Conservation (phyloP, 2,797 vertebrate genomes). For the Siniperca scherzeri region DNA sequence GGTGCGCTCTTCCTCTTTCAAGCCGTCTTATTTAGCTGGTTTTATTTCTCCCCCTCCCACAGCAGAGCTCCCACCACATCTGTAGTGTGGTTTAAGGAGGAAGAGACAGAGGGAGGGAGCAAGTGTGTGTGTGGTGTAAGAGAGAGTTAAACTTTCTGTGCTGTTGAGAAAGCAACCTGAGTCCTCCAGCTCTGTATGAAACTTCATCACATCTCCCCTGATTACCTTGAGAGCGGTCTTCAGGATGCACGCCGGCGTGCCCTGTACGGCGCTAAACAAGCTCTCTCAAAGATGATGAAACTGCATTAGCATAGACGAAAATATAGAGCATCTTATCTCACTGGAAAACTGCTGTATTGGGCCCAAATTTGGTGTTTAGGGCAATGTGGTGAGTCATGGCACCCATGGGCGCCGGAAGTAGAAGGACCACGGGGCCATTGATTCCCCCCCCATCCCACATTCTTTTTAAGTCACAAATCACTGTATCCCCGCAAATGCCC, state of each 20-base stretch:
- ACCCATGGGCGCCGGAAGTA: neutral
- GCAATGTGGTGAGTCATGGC: slow-evolving; percentile 19
- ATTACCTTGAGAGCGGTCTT: slow-evolving; percentile 3
- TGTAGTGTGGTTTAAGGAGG: slow-evolving; percentile 58
- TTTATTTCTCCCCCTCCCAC: slow-evolving; percentile 35
- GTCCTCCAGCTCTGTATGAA: slow-evolving; percentile 27
- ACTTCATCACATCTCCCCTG: slow-evolving; percentile 26
- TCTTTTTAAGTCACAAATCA: no score
- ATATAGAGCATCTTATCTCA: slow-evolving; percentile 2
- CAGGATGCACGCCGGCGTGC: neutral
- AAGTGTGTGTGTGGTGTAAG: slow-evolving; percentile 6
- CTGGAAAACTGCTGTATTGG: neutral
- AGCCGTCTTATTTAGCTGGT: slow-evolving; percentile 54
- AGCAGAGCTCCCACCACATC: slow-evolving; percentile 61
- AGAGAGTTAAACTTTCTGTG: slow-evolving; percentile 19
- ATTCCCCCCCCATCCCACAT: no score
- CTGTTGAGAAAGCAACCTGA: slow-evolving; percentile 8
- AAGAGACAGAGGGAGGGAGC: neutral
- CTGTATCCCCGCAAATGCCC: no score
- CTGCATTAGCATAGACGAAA: slow-evolving; percentile 10
- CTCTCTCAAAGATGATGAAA: slow-evolving; percentile 12
- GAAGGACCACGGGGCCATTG: no score
- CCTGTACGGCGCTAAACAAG: neutral
- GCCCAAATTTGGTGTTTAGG: neutral
- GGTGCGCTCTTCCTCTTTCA: slow-evolving; percentile 66